Base-by-base conservation (phyloP, 2,113 vertebrate species). In the Trichechus manatus region DNA sequence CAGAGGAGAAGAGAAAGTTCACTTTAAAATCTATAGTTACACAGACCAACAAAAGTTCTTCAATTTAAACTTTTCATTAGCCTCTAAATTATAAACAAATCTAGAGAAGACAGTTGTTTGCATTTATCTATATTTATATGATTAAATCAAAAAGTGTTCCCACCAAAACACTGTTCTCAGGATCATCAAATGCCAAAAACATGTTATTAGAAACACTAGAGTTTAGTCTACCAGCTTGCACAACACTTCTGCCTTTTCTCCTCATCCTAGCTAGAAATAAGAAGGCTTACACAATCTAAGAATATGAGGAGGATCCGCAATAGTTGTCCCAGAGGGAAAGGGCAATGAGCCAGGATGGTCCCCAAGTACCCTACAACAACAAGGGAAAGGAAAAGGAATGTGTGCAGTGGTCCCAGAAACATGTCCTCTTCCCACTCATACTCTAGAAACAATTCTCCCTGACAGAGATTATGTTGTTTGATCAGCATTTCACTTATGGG, bases 71-170 rank as follows among this genome's bases (percentile, higher is more conserved):
- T 36, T 59, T 96, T 61, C 47, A 20, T n/a, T 61, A 27, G 31
- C 72, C 64, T 83, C 68, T 77, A 39, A 91, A 92, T 68, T 53
- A 87, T 72, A 89, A 91, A 91, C 33, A 77, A 86, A 39, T 94
- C 39, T 77, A 42, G 39, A 39, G 44, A 5, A 95, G 93, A 39
- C 44, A 85, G 79, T 31, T 79, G 77, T 61, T 33, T 86, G 3
- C 11, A 66, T 87, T 88, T 84, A 70, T 68, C 64, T n/a, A 63
- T 92, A 74, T 39, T 39, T 56, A 36, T 68, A 29, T 64, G 77
- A 87, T 42, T 86, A 81, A 86, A 87, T 75, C 47, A 77, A 63
- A 70, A 59, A 85, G 44, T 33, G 68, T 47, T 89, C 80, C 27
- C 31, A 78, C 29, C 72, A 90, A 81, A 61, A 53, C 63, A 31